Conservation (phyloP, 2,888 invertebrate species). For the Sussaba pulchella region DNA sequence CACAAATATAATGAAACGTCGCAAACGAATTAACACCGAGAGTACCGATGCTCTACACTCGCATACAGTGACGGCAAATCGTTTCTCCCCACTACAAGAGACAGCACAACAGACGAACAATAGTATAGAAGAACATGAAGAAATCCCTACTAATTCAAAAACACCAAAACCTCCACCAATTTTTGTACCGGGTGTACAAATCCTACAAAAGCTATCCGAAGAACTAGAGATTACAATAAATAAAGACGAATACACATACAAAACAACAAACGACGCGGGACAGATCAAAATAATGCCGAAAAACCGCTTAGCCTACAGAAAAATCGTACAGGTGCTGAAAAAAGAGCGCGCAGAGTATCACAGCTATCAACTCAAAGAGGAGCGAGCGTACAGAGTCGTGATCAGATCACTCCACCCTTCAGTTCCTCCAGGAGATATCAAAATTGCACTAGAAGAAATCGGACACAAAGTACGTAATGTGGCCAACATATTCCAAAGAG, state of each 20-base stretch:
- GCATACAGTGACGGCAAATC: neutral
- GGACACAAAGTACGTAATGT: conserved; percentile 64
- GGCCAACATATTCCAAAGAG: conserved; percentile 51
- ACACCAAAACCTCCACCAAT: conserved; percentile 15
- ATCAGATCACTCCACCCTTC: conserved; percentile 58
- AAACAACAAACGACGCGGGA: conserved; percentile 34
- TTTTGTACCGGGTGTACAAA: conserved; percentile 26
- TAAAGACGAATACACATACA: conserved; percentile 31
- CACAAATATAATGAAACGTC: conserved; percentile 32
- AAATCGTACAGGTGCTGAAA: conserved; percentile 54
- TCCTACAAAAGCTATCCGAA: conserved; percentile 15
- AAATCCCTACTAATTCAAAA: neutral
- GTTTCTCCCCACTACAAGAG: conserved; percentile 17
- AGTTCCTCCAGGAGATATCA: conserved; percentile 52
- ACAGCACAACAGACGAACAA: neutral
- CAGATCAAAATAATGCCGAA: conserved; percentile 46
- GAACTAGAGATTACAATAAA: conserved; percentile 20
- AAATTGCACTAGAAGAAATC: conserved; percentile 48
- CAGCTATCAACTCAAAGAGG: conserved; percentile 61
- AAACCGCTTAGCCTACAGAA: conserved; percentile 43
- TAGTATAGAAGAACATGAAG: neutral
- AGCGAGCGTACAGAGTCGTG: conserved; percentile 60
- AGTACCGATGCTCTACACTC: conserved; percentile 17
- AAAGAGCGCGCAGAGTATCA: conserved; percentile 55
- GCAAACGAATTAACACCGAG: conserved; percentile 21